Base-by-base conservation (phyloP, 1,140 invertebrate genomes). In the Zaprionus kolodkinae region DNA sequence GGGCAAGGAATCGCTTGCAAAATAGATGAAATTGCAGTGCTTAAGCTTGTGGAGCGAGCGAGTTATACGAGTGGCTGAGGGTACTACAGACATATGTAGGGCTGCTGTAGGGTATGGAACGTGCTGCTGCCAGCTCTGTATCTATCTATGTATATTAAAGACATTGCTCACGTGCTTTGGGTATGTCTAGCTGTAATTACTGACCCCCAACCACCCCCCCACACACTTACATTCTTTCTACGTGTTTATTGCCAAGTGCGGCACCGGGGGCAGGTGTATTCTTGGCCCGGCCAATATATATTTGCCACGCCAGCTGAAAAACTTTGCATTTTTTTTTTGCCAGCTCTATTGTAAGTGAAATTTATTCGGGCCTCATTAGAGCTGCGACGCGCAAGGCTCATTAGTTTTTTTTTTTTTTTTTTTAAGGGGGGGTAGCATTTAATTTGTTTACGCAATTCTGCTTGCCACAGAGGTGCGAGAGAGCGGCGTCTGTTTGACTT, bases 391-490 rank as follows among this genome's bases (percentile, higher is more conserved):
- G 50, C 52, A 30, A 60, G 36, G 62, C 43, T 69, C 65, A 54
- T 73, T 73, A 68, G 71, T 64, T 74, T 27, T 50, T 48, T 27
- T 56, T 74, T 27, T 50, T 48, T 27, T 56, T 62, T 36, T 6
- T 81, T 21, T 21, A 21, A 21, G 54, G 59, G 70, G 57, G 68
- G 43, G 1, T 12, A 13, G 5, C 2, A 50, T 66, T 85, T 85
- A 85, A 84, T 85, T 85, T 85, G 81, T 81, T 84, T 78, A 71
- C 83, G 88, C 83, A 83, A 88, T 88, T 88, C 84, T 75, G 15
- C n/a, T 73, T 43, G 76, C 69, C 62, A 36, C 35, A 48, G 55
- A 25, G 13, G 38, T 45, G 40, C 9, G 25, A 63, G 65, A 30
- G 21, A 21, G 21, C 1, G 48, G 33, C 57, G 59, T 59, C 40